Conservation (phyloP, 2,797 vertebrate species). For the Anguilla marmorata region DNA sequence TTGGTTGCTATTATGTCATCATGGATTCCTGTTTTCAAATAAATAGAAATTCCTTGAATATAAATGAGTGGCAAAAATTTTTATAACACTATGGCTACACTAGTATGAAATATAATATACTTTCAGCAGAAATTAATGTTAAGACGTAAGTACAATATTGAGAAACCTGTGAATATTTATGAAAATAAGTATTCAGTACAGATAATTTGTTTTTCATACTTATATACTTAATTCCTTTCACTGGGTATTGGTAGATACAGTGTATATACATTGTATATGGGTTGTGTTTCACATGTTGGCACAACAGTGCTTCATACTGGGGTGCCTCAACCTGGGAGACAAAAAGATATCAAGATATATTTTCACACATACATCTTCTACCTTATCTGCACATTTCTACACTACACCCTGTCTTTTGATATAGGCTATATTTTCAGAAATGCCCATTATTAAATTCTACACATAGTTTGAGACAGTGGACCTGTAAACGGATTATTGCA, state of each 20-base stretch:
- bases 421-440: not conserved
- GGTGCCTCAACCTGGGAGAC: not conserved
- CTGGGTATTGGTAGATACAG: too few species aligned
- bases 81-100: not conserved
- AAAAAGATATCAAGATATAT: not conserved
- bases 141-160: not conserved
- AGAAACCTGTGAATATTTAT: not conserved
- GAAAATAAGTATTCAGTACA: not conserved
- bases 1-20: not conserved
- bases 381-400: not conserved
- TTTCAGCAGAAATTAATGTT: not conserved
- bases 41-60: not conserved
- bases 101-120: not conserved
- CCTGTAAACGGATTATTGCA: not conserved
- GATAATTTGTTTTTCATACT: not conserved
- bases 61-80: not conserved
- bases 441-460: not conserved
- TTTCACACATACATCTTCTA: not conserved
- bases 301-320: not conserved
- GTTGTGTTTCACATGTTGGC: not conserved
- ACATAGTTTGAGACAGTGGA: not conserved
- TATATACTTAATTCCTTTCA: not conserved
- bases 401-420: not conserved
- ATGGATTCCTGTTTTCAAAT: not conserved
- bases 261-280: not conserved